phyloP scores from a whole-genome alignment of 1,140 invertebrate species.

The Neodiprion pinetum region DNA sequence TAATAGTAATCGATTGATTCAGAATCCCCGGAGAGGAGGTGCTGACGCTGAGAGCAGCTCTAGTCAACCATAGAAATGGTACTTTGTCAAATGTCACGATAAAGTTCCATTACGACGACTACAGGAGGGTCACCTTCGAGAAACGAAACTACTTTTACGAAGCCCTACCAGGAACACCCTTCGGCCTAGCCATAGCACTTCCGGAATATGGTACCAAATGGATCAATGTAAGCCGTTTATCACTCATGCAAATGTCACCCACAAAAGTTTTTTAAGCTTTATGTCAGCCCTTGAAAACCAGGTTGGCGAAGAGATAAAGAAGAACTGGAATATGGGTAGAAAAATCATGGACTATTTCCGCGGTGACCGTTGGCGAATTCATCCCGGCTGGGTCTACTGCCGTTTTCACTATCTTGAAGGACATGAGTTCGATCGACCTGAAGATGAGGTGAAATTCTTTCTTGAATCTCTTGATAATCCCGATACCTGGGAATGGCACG shows the following conservation, averaged over 20 bases:
- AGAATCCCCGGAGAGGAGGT: constrained; percentile 58
- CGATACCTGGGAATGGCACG: constrained; percentile 65
- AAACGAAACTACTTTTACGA: constrained; percentile 85
- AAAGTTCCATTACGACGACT: constrained; percentile 82
- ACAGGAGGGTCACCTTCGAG: constrained; percentile 81
- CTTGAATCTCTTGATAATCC: constrained; percentile 66
- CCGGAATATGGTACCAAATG: constrained; percentile 83
- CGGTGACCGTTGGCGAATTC: constrained; percentile 81
- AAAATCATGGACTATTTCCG: constrained; percentile 73
- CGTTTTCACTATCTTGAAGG: constrained; percentile 84
- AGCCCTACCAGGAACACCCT: constrained; percentile 82
- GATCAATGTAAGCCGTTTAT: constrained; percentile 62
- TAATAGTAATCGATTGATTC: not conserved
- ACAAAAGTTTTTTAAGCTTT: too few relatives aligned
- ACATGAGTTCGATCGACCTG: constrained; percentile 73
- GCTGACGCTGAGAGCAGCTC: constrained; percentile 69
- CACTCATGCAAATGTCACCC: too few relatives aligned
- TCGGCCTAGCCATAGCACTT: constrained; percentile 82
- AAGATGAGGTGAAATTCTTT: constrained; percentile 80
- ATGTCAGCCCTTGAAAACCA: constrained; percentile 26
- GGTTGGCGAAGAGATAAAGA: constrained; percentile 73
- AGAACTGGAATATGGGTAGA: constrained; percentile 69
- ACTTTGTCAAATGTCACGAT: constrained; percentile 72
- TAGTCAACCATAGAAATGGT: constrained; percentile 76
- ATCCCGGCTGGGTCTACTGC: constrained; percentile 91